Evolutionary conservation across 2,797 vertebrate genomes (phyloP).

Genomic region (Apogon talboti): DNA sequence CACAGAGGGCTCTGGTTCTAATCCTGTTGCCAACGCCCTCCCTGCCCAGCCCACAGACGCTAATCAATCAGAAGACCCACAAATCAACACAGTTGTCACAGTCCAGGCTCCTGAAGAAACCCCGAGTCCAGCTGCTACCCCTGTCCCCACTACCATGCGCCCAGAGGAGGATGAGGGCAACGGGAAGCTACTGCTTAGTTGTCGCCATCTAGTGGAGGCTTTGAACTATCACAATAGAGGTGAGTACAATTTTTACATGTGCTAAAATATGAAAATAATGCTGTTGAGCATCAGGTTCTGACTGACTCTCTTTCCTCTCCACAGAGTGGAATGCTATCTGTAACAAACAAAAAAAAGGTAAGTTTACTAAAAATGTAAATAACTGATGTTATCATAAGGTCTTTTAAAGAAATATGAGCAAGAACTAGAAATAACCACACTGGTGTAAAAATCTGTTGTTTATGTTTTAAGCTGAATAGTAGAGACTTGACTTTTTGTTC

Average conservation of each 20-base stretch:
- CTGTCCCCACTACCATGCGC: constrained; percentile 32
- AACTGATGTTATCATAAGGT: too few relatives aligned
- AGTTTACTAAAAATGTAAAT: constrained; percentile 7
- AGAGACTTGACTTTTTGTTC: background rate
- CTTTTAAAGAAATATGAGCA: too few relatives aligned
- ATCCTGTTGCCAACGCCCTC: constrained; percentile 27
- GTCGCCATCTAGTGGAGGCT: constrained; percentile 85
- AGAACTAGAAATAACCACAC: too few relatives aligned
- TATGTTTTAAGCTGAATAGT: too few relatives aligned
- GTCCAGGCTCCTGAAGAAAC: constrained; percentile 44
- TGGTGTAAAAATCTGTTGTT: too few relatives aligned
- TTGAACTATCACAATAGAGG: constrained; percentile 84
- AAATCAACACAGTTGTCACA: constrained; percentile 45
- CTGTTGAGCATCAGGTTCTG: background rate
- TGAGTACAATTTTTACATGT: constrained; percentile 24
- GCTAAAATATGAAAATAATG: too few relatives aligned
- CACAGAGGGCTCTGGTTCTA: constrained; percentile 38
- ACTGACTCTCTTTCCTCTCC: constrained; percentile 7
- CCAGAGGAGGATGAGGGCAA: constrained; percentile 70
- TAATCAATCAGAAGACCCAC: constrained; percentile 38
- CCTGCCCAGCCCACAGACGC: constrained; percentile 43
- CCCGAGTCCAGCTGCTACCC: constrained; percentile 41
- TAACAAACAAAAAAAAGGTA: constrained; percentile 85
- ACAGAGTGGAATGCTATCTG: constrained; percentile 85
- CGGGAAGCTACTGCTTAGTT: constrained; percentile 83